A percentile compares a stretch with the other conserved stretches of the same genome.
Conservation (phyloP, 2,797 vertebrate genomes). For the Danio aesculapii region DNA sequence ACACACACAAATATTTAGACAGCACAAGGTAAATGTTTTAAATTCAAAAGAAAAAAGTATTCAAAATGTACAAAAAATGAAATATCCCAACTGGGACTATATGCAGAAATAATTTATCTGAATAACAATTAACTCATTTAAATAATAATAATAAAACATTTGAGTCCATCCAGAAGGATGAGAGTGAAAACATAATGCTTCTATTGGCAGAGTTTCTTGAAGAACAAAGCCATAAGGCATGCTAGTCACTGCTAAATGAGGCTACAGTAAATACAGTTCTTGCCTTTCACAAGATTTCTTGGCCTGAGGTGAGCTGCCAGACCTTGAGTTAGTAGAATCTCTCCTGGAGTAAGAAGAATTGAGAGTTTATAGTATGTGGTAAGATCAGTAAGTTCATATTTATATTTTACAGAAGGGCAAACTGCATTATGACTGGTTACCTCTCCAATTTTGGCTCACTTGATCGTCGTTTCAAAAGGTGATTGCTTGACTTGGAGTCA, state of each 20-base stretch:
- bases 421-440: constrained; percentile 57
- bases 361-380: not conserved
- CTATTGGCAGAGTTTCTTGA: not conserved
- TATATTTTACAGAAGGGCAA: not conserved
- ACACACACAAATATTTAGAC: no score
- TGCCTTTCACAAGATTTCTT: constrained; percentile 86
- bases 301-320: constrained; percentile 70
- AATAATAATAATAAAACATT: not conserved
- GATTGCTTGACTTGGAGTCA: constrained; percentile 70
- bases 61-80: no score
- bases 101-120: no score
- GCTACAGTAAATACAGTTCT: constrained; percentile 41
- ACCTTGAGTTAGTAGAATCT: constrained; percentile 84
- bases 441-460: constrained; percentile 75
- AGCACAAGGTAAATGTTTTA: no score
- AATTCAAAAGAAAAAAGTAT: no score
- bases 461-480: constrained; percentile 69
- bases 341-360: constrained; percentile 73
- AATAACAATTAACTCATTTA: no score
- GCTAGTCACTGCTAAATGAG: constrained; percentile 8
- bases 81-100: no score
- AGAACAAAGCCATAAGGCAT: constrained; percentile 11
- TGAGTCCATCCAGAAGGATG: not conserved
- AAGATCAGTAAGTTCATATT: not conserved
- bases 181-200: not conserved